Evolutionary conservation across 2,888 invertebrate genomes (phyloP).

Genomic region (Aricia artaxerxes): DNA sequence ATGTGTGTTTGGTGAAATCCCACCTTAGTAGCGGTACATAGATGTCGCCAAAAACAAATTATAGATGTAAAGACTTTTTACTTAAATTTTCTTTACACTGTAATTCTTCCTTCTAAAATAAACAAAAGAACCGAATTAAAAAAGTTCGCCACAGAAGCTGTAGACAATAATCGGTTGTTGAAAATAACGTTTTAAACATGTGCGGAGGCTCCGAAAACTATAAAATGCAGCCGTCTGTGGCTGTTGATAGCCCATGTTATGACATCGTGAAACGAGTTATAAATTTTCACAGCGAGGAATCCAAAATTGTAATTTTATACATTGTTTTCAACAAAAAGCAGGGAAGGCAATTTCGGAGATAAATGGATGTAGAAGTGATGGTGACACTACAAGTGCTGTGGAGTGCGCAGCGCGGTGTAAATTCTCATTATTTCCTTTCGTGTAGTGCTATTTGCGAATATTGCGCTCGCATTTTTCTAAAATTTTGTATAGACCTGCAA

Average conservation of each 20-base stretch:
- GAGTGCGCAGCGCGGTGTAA: slow-evolving; percentile 33
- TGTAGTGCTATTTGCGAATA: not conserved
- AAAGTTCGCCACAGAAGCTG: not conserved
- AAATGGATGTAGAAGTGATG: slow-evolving; percentile 41
- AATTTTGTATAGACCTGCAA: not conserved
- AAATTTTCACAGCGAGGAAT: not conserved
- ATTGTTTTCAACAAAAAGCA: slow-evolving; percentile 35
- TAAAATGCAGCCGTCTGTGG: slow-evolving; percentile 25
- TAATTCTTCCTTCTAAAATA: not conserved
- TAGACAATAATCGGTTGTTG: not conserved
- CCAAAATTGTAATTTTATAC: slow-evolving; percentile 35
- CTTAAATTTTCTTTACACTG: too few relatives aligned
- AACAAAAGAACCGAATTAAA: not conserved
- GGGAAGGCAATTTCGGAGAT: slow-evolving; percentile 41
- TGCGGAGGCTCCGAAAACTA: not conserved
- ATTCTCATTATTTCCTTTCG: slow-evolving; percentile 33
- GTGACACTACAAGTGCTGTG: slow-evolving; percentile 40
- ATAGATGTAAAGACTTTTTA: too few relatives aligned
- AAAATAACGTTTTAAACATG: slow-evolving; percentile 10
- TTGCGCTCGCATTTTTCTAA: not conserved
- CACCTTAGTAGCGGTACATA: not conserved
- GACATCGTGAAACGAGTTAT: not conserved
- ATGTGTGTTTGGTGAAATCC: too few relatives aligned
- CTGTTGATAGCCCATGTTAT: slow-evolving; percentile 23
- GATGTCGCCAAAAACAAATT: too few relatives aligned